phyloP scores from a whole-genome alignment of 2,797 vertebrate genomes.

The Neopelma chrysocephalum region DNA sequence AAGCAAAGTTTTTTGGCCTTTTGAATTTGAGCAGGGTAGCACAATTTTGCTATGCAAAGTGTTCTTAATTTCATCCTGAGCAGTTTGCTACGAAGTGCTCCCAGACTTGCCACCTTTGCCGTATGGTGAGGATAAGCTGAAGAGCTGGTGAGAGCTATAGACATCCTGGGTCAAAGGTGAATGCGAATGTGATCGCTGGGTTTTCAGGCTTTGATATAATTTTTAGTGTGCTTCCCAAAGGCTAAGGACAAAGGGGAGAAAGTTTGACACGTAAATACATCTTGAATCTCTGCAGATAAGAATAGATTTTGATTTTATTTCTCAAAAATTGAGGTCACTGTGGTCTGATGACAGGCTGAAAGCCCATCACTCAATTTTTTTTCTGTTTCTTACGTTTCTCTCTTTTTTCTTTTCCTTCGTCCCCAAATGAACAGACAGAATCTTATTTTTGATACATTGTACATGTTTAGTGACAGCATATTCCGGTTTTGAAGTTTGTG shows the following conservation, averaged over 20 bases:
- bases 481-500: slow-evolving; percentile 49
- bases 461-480: slow-evolving; percentile 50
- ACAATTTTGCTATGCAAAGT: background rate
- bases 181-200: background rate
- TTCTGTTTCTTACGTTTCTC: background rate
- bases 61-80: background rate
- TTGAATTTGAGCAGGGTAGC: background rate
- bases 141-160: background rate
- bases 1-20: slow-evolving; percentile 5
- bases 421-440: background rate
- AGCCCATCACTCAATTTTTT: slow-evolving; percentile 68
- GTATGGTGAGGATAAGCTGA: background rate
- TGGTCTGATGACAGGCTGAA: slow-evolving; percentile 69
- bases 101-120: rapidly evolving
- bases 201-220: slow-evolving; percentile 36
- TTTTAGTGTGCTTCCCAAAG: slow-evolving; percentile 63
- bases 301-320: slow-evolving; percentile 72
- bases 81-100: background rate
- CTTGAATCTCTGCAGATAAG: slow-evolving; percentile 69
- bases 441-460: slow-evolving; percentile 65
- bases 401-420: background rate
- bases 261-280: slow-evolving; percentile 72
- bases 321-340: slow-evolving; percentile 74
- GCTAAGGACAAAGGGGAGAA: slow-evolving; percentile 58
- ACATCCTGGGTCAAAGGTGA: slow-evolving; percentile 22